These are phyloP conservation scores for Rhyacophila evoluta DNA, from an alignment of 2,888 invertebrate species.

Conservation along the genomic window DNA sequence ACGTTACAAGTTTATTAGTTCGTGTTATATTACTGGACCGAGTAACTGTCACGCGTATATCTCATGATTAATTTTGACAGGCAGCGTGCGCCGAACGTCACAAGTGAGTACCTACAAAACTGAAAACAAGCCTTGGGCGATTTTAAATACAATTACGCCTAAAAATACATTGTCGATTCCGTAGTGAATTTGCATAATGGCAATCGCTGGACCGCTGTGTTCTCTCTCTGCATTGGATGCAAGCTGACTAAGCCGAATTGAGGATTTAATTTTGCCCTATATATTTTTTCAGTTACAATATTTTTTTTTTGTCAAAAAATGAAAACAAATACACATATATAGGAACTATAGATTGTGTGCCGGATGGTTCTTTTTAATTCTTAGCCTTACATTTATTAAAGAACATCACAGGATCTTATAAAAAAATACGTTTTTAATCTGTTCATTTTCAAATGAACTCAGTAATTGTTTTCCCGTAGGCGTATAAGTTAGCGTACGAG, in stretches of 20 bases:
- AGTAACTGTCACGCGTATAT: conserved; percentile 22
- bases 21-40: conserved; percentile 9
- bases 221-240: not conserved
- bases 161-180: conserved; percentile 24
- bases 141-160: conserved; percentile 39
- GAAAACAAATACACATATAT: too few species aligned
- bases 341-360: too few species aligned
- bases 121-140: conserved; percentile 33
- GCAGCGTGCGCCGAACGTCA: conserved; percentile 8
- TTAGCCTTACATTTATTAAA: too few species aligned
- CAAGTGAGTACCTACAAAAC: not conserved
- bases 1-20: not conserved
- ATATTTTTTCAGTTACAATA: not conserved
- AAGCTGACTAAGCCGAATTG: not conserved
- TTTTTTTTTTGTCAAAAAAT: too few species aligned
- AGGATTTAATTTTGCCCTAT: not conserved
- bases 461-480: too few species aligned
- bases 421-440: too few species aligned
- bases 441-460: too few species aligned
- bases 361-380: too few species aligned
- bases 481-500: too few species aligned
- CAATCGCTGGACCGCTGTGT: conserved; percentile 7
- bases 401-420: too few species aligned
- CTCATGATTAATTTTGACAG: conserved; percentile 1
- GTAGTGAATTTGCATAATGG: conserved; percentile 7